These are phyloP conservation scores for Drosophila tani DNA, from an alignment of 1,140 invertebrate species.

Conservation along the genomic window DNA sequence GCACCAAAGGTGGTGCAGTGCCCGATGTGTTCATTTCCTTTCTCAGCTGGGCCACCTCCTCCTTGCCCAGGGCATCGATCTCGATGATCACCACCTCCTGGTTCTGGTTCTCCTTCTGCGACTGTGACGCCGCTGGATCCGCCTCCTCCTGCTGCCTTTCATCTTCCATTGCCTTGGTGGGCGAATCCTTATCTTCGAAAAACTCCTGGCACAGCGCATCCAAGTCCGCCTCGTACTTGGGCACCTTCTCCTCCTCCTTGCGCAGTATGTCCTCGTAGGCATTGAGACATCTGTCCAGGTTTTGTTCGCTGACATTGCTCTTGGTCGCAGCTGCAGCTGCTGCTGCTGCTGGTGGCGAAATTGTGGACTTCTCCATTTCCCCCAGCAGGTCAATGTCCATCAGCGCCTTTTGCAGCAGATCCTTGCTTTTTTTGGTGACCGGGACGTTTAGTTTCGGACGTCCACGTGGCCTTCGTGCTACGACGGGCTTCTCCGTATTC, in stretches of 20 bases:
- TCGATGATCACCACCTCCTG: slow-evolving; percentile 73
- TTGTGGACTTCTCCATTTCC: slow-evolving; percentile 37
- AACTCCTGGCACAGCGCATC: slow-evolving; percentile 62
- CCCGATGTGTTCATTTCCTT: slow-evolving; percentile 51
- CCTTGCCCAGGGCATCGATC: slow-evolving; percentile 68
- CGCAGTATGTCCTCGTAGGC: slow-evolving; percentile 70
- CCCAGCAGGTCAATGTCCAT: slow-evolving; percentile 70
- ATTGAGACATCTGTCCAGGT: slow-evolving; percentile 54
- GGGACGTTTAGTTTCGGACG: slow-evolving; percentile 4
- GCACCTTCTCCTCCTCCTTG: slow-evolving; percentile 42
- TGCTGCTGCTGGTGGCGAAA: not conserved
- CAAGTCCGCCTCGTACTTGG: slow-evolving; percentile 41
- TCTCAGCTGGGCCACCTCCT: slow-evolving; percentile 60
- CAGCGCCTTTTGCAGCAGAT: slow-evolving; percentile 68
- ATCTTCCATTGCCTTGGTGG: slow-evolving; percentile 2
- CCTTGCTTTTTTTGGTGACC: slow-evolving; percentile 32
- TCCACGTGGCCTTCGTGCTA: not conserved
- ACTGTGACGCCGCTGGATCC: not conserved
- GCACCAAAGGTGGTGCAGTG: not conserved
- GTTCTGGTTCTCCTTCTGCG: slow-evolving; percentile 24
- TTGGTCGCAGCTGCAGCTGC: slow-evolving; percentile 4
- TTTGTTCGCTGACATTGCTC: slow-evolving; percentile 63
- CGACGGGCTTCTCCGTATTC: not conserved
- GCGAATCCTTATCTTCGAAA: slow-evolving; percentile 43
- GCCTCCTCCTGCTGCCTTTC: not conserved